Evolutionary conservation across 2,113 vertebrate genomes (phyloP).

Genomic region (Origma solitaria): DNA sequence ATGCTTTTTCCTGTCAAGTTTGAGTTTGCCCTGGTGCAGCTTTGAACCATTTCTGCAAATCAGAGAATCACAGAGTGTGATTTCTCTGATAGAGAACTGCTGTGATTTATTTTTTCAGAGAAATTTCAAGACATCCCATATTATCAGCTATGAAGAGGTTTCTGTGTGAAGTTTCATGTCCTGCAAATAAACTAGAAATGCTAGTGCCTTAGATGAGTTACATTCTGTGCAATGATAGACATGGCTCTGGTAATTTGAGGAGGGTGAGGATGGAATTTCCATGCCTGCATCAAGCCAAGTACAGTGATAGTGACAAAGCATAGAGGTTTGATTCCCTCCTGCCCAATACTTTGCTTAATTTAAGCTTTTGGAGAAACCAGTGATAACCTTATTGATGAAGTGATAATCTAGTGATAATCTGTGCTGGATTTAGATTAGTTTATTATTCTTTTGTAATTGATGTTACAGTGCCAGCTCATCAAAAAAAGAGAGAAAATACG

Average conservation of each 20-base stretch:
- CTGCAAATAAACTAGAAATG: background rate
- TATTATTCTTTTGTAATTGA: background rate
- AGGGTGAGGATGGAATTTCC: background rate
- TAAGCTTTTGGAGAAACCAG: background rate
- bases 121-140: background rate
- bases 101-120: background rate
- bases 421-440: background rate
- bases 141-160: background rate
- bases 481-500: slow-evolving; percentile 92
- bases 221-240: background rate
- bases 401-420: background rate
- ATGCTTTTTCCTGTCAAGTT: background rate
- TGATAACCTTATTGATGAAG: background rate
- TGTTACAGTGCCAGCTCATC: slow-evolving; percentile 90
- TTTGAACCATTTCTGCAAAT: background rate
- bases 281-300: background rate
- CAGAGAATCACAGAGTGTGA: background rate
- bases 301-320: background rate
- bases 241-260: background rate
- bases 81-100: background rate
- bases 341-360: background rate
- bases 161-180: background rate
- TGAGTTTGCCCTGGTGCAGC: background rate
- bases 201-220: background rate
- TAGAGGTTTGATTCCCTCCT: background rate